A percentile compares a stretch with the other conserved stretches of the same genome.
These are phyloP conservation scores for Ditylenchus dipsaci DNA, from an alignment of 1,140 invertebrate genomes.

Conservation along the genomic window DNA sequence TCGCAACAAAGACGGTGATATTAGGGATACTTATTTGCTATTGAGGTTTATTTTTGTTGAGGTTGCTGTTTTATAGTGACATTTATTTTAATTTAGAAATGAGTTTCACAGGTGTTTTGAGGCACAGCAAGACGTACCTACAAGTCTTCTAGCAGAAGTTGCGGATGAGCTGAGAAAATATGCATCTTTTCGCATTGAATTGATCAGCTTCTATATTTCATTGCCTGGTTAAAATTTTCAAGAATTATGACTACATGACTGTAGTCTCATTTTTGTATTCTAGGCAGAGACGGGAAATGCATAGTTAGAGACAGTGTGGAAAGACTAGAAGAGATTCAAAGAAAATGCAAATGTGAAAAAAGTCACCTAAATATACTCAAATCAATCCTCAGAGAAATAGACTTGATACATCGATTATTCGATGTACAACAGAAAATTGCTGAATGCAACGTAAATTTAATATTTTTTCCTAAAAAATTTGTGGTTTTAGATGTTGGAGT, in stretches of 20 bases:
- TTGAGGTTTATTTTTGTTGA: constrained; percentile 14
- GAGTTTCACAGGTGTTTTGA: constrained; percentile 17
- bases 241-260: not conserved
- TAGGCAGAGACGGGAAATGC: not conserved
- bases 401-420: constrained; percentile 9
- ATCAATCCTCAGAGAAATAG: not conserved
- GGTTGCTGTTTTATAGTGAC: not conserved
- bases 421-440: constrained; percentile 16
- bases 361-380: too few species aligned
- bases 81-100: constrained; percentile 19
- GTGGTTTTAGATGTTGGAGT: constrained; percentile 26
- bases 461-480: not conserved
- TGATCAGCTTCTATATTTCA: constrained; percentile 30
- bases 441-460: constrained; percentile 6
- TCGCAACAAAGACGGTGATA: constrained; percentile 32
- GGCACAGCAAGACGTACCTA: not conserved
- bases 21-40: constrained; percentile 15
- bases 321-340: constrained; percentile 7
- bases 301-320: not conserved
- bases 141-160: not conserved
- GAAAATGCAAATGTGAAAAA: too few species aligned
- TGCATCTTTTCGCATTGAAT: constrained; percentile 6
- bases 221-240: constrained; percentile 6
- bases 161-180: not conserved
- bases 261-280: not conserved